These are phyloP conservation scores for Morbakka virulenta DNA, from an alignment of 30 jellyfish, hydroid and myxozoan genomes.

Conservation along the genomic window DNA sequence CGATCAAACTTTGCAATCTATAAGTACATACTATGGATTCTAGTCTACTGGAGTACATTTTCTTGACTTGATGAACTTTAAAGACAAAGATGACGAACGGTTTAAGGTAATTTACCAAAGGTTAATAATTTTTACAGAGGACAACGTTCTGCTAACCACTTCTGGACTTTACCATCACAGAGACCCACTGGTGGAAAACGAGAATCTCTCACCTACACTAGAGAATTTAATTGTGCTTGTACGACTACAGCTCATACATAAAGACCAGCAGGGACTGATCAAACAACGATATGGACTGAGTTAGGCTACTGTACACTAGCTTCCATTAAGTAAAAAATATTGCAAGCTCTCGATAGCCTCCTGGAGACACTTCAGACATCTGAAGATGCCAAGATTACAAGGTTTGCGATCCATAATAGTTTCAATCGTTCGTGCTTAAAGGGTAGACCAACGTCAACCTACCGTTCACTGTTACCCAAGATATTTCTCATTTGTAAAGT, in stretches of 20 bases:
- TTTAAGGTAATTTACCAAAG: conserved; percentile 52
- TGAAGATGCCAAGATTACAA: conserved; percentile 12
- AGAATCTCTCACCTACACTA: conserved; percentile 29
- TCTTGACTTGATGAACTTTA: too few relatives aligned
- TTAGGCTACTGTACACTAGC: conserved; percentile 51
- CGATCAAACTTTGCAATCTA: too few relatives aligned
- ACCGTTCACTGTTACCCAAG: too few relatives aligned
- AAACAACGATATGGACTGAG: conserved; percentile 50
- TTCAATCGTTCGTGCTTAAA: too few relatives aligned
- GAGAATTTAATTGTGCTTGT: conserved; percentile 21
- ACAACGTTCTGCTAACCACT: conserved; percentile 11
- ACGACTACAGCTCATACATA: conserved; percentile 33
- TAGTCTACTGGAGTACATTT: too few relatives aligned
- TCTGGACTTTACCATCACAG: conserved; percentile 25
- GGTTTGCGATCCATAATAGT: conserved; percentile 14
- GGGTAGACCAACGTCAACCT: too few relatives aligned
- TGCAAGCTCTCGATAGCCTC: conserved; percentile 45
- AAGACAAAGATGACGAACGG: too few relatives aligned
- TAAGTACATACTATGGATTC: too few relatives aligned
- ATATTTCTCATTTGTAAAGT: too few relatives aligned
- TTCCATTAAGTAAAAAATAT: conserved; percentile 39
- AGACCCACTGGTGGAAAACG: conserved; percentile 30
- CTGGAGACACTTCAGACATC: conserved; percentile 2
- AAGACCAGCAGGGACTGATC: conserved; percentile 8
- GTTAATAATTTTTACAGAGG: conserved; percentile 24